Conservation (phyloP, 2,113 vertebrate species). For the Tricholaema leucomelas region DNA sequence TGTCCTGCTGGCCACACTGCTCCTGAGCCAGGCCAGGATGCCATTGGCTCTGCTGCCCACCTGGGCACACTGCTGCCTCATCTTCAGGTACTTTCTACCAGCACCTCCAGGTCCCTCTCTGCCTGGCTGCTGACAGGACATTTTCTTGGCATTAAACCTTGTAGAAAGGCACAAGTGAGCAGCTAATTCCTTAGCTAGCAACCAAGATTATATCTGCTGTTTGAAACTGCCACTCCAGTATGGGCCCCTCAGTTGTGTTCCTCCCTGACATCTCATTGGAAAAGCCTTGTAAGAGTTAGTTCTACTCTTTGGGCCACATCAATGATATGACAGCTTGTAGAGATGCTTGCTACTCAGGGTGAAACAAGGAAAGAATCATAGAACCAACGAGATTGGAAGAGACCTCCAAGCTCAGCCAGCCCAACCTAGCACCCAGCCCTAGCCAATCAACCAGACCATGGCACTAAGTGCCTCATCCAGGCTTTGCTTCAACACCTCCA, state of each 20-base stretch:
- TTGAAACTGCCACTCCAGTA: background rate
- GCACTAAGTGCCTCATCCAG: no score
- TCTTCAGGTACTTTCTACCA: no score
- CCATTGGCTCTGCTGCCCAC: no score
- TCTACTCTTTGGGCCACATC: background rate
- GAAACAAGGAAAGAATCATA: background rate
- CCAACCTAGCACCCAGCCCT: no score
- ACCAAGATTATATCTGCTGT: background rate
- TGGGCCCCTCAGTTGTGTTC: background rate
- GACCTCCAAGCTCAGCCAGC: no score
- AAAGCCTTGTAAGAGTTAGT: background rate
- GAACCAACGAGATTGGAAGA: no score
- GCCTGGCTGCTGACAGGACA: rapidly evolving
- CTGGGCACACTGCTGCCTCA: no score
- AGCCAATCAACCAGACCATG: no score
- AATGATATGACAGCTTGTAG: background rate
- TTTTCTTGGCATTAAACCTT: background rate
- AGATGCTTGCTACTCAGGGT: background rate
- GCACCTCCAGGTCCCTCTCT: no score
- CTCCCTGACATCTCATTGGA: background rate
- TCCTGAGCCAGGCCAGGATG: no score
- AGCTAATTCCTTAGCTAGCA: background rate
- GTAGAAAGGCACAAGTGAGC: background rate
- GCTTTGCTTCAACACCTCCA: no score
- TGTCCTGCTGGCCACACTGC: no score